Evolutionary conservation across 2,888 invertebrate genomes (phyloP).

Genomic region (Tortricodes alternella): DNA sequence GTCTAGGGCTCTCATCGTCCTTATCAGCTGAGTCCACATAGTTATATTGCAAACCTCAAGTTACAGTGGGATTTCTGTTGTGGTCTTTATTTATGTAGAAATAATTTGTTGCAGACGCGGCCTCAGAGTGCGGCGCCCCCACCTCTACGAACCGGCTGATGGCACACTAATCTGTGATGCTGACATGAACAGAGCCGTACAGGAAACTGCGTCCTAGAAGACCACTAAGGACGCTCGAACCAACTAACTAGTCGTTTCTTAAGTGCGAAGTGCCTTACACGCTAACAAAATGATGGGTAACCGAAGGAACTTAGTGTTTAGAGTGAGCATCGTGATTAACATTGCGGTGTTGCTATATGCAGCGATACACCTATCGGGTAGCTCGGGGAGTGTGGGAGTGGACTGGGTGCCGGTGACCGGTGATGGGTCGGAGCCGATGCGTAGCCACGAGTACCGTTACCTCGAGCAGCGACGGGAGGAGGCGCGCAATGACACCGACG

Average conservation of each 20-base stretch:
- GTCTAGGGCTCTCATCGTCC: too few relatives aligned
- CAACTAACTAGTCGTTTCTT: slow-evolving; percentile 52
- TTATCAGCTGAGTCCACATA: too few relatives aligned
- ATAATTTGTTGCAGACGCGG: slow-evolving; percentile 63
- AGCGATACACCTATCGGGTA: slow-evolving; percentile 83
- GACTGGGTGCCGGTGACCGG: slow-evolving; percentile 69
- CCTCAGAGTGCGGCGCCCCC: slow-evolving; percentile 57
- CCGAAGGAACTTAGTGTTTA: slow-evolving; percentile 87
- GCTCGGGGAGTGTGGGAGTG: slow-evolving; percentile 49
- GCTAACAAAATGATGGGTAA: slow-evolving; percentile 69
- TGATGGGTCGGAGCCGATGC: slow-evolving; percentile 65
- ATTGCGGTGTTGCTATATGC: slow-evolving; percentile 88
- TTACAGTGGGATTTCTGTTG: too few relatives aligned
- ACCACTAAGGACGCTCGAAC: slow-evolving; percentile 78
- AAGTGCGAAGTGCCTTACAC: slow-evolving; percentile 72
- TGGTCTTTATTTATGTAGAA: slow-evolving; percentile 1
- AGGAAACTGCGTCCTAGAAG: slow-evolving; percentile 82
- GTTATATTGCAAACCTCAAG: too few relatives aligned
- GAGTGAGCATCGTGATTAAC: slow-evolving; percentile 89
- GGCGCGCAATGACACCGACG: slow-evolving; percentile 58
- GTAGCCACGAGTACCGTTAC: slow-evolving; percentile 56
- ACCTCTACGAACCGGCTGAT: slow-evolving; percentile 65
- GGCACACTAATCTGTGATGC: slow-evolving; percentile 81
- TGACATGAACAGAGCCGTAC: slow-evolving; percentile 73
- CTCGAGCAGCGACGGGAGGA: slow-evolving; percentile 43